Evolutionary conservation across 2,888 invertebrate genomes (phyloP), one percentile per base, ranked within the genome.

Genomic region (Hylaea fasciaria): DNA sequence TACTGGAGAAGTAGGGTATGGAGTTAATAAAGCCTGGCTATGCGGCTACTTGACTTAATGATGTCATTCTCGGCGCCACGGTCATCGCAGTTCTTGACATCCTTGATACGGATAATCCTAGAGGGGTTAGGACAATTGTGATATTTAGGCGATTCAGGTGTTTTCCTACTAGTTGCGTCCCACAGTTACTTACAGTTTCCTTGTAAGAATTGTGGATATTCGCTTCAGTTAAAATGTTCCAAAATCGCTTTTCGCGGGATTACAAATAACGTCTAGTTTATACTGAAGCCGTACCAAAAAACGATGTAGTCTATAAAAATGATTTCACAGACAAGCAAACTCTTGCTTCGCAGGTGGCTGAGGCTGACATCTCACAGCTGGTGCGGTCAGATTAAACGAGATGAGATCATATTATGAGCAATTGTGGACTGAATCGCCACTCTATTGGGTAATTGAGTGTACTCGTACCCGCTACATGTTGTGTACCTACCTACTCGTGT

Each of bases 401-500:
- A 85, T 86, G 84, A 85, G 82, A 81, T 85, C 85, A 86, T 80
- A 78, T 77, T 72, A 73, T 72, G 68, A 76, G 68, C 82, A 82
- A 82, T 82, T 80, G 78, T 73, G 64, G 64, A 72, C 78, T 78
- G 77, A 79, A 83, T 80, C 80, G 76, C 75, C 69, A 72, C 80
- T 80, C 74, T 77, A 85, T 83, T 80, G 74, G 79, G 76, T 85
- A 84, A 85, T 85, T 83, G 83, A 75, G 69, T 66, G 64, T 71
- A 69, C 45, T 51, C 72, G 63, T 69, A 67, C 78, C 76, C 66
- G 68, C 60, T 62, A 73, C 66, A 68, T 73, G 69, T 74, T 74
- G 72, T 76, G 74, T 72, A 58, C 35, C 11, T 39, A 39, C 75
- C 69, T 71, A 72, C 58, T 73, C 70, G 39, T 54, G 16, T 17